Conservation (phyloP, 2,888 invertebrate genomes). For the Drosophila neonasuta region DNA sequence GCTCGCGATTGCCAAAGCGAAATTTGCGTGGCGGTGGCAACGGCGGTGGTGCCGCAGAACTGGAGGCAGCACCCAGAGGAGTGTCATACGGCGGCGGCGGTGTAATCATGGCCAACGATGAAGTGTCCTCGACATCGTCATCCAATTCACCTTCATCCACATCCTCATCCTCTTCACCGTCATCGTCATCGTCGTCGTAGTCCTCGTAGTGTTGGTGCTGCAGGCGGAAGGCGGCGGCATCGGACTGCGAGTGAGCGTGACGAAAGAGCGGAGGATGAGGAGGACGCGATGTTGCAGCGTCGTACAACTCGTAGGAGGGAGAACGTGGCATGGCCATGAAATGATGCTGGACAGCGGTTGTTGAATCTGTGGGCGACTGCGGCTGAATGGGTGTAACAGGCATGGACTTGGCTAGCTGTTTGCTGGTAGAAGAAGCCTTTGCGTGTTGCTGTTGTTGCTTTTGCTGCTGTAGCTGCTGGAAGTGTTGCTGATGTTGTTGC, state of each 20-base stretch:
- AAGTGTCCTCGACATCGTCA: slow-evolving; percentile 64
- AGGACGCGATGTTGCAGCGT: slow-evolving; percentile 4
- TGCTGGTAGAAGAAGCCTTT: slow-evolving; percentile 26
- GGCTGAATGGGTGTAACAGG: slow-evolving; percentile 73
- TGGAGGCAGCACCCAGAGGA: slow-evolving; percentile 39
- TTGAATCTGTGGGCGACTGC: slow-evolving; percentile 71
- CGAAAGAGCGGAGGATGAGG: slow-evolving; percentile 17
- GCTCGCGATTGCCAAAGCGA: slow-evolving; percentile 78
- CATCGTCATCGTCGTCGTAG: slow-evolving; percentile 36
- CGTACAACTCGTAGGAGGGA: slow-evolving; percentile 69
- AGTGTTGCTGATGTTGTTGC: slow-evolving; percentile 11
- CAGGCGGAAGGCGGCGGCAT: slow-evolving; percentile 48
- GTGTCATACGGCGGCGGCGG: slow-evolving; percentile 80
- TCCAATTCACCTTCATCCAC: slow-evolving; percentile 24
- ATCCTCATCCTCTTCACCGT: slow-evolving; percentile 7
- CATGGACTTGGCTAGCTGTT: slow-evolving; percentile 70
- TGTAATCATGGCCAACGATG: slow-evolving; percentile 80
- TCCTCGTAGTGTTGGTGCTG: slow-evolving; percentile 7
- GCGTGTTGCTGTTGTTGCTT: slow-evolving; percentile 20
- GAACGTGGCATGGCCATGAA: slow-evolving; percentile 45
- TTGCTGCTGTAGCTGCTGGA: slow-evolving; percentile 15
- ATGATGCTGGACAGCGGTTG: slow-evolving; percentile 17
- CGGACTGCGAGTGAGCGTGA: slow-evolving; percentile 56
- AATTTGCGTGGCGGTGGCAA: slow-evolving; percentile 74
- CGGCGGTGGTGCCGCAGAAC: slow-evolving; percentile 42